These are phyloP conservation scores for Epinotia ramella DNA, from an alignment of 2,888 invertebrate genomes.

Conservation along the genomic window DNA sequence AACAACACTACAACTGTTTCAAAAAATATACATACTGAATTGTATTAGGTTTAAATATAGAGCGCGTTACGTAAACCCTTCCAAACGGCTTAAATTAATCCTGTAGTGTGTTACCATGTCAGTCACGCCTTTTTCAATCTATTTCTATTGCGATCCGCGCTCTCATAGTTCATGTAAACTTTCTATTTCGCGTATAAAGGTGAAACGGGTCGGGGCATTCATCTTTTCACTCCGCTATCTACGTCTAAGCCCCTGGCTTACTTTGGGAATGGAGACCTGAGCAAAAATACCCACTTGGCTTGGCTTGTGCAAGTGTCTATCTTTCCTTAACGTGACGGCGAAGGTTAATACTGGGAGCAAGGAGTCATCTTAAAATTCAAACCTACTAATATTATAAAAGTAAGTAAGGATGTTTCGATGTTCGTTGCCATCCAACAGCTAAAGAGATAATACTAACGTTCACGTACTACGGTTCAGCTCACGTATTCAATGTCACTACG, in stretches of 20 bases:
- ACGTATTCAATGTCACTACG: too few relatives aligned
- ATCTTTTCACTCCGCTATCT: conserved; percentile 66
- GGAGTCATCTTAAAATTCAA: too few relatives aligned
- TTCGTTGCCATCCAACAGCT: too few relatives aligned
- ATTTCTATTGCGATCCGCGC: conserved; percentile 36
- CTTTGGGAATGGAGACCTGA: conserved; percentile 66
- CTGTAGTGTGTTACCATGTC: conserved; percentile 16
- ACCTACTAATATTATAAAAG: too few relatives aligned
- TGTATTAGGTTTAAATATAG: background rate
- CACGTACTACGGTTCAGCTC: too few relatives aligned
- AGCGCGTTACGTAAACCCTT: background rate
- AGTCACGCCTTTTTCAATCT: conserved; percentile 35
- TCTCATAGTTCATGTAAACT: conserved; percentile 52
- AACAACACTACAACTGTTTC: too few relatives aligned
- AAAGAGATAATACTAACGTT: too few relatives aligned
- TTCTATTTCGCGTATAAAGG: conserved; percentile 61
- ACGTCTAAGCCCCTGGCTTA: conserved; percentile 62
- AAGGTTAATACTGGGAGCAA: background rate
- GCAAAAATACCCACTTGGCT: conserved; percentile 61
- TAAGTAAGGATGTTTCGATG: too few relatives aligned
- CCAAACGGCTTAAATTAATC: conserved; percentile 1
- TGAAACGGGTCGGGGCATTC: conserved; percentile 65
- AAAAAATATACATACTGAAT: background rate
- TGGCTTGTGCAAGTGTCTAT: conserved; percentile 47
- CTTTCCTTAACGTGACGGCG: background rate